These are phyloP conservation scores for Catostomus latipinnis DNA, from an alignment of 2,797 vertebrate genomes.

Conservation along the genomic window DNA sequence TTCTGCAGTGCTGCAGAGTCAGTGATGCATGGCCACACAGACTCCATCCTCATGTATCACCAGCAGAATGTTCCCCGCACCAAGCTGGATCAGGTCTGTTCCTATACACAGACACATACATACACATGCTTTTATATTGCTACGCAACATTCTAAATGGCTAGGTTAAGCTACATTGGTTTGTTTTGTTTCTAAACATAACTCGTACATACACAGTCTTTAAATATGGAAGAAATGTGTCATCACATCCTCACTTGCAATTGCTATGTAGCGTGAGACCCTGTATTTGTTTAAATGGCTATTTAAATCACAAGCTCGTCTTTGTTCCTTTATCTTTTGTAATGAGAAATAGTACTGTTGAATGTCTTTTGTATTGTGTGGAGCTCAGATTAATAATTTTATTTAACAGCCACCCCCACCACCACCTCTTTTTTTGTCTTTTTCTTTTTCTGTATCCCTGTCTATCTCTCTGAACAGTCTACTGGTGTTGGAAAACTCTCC, in stretches of 20 bases:
- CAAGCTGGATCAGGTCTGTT: constrained; percentile 91
- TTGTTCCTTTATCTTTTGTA: constrained; percentile 69
- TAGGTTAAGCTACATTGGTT: background rate
- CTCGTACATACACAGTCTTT: background rate
- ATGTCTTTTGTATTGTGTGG: constrained; percentile 6
- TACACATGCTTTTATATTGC: background rate
- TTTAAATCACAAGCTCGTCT: constrained; percentile 53
- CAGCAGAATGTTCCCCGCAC: constrained; percentile 92
- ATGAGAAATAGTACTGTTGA: constrained; percentile 1
- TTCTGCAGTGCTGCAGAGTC: constrained; percentile 91
- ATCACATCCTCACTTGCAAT: constrained; percentile 44
- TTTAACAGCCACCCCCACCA: background rate
- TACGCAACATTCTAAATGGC: background rate
- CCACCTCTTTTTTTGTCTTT: background rate
- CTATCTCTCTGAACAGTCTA: constrained; percentile 63
- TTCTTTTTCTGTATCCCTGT: background rate
- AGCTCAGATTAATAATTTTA: background rate
- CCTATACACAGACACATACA: constrained; percentile 31
- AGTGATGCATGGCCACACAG: constrained; percentile 91
- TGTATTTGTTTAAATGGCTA: constrained; percentile 61
- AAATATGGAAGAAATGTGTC: constrained; percentile 32
- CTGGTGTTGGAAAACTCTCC: constrained; percentile 78
- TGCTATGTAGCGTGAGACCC: constrained; percentile 46
- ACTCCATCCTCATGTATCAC: constrained; percentile 96
- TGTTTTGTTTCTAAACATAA: constrained; percentile 3